Percentiles rank a stretch among this genome's conserved stretches.
Conservation (phyloP, 2,113 vertebrate genomes). For the Stomatorhinus ivindoensis region DNA sequence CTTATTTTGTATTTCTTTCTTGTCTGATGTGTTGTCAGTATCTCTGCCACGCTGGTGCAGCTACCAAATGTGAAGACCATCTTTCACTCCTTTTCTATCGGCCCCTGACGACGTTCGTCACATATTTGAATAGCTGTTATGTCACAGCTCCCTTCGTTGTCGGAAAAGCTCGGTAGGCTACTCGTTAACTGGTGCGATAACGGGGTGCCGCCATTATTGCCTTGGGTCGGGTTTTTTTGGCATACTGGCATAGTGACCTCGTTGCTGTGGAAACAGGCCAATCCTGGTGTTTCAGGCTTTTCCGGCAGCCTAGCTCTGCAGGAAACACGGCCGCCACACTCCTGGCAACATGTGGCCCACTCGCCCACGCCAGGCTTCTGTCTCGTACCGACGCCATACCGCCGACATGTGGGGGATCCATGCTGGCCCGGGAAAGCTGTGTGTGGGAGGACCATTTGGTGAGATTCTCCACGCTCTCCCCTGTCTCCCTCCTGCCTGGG, state of each 20-base stretch:
- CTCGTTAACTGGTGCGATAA: not conserved
- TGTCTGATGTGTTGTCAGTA: not conserved
- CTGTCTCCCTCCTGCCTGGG: not conserved
- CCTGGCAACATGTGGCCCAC: constrained; percentile 17
- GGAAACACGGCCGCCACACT: not conserved
- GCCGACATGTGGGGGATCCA: constrained; percentile 48
- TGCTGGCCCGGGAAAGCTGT: constrained; percentile 50
- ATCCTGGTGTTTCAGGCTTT: not conserved
- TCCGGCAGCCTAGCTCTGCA: constrained; percentile 12
- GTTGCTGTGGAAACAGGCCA: not conserved
- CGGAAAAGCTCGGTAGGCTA: not conserved
- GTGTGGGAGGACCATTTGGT: constrained; percentile 60
- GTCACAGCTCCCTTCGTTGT: not conserved
- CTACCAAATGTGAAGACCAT: not conserved
- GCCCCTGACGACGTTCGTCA: not conserved
- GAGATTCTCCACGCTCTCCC: constrained; percentile 28
- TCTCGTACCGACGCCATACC: constrained; percentile 29
- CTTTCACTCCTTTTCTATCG: not conserved
- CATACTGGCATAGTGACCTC: not conserved
- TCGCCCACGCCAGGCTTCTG: constrained; percentile 44
- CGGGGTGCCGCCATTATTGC: not conserved
- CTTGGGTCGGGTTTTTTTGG: not conserved
- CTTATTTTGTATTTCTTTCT: not conserved
- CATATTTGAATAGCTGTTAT: not conserved
- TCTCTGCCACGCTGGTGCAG: not conserved